These are phyloP conservation scores for Cantharis rufa DNA, from an alignment of 2,888 invertebrate genomes.

Conservation along the genomic window DNA sequence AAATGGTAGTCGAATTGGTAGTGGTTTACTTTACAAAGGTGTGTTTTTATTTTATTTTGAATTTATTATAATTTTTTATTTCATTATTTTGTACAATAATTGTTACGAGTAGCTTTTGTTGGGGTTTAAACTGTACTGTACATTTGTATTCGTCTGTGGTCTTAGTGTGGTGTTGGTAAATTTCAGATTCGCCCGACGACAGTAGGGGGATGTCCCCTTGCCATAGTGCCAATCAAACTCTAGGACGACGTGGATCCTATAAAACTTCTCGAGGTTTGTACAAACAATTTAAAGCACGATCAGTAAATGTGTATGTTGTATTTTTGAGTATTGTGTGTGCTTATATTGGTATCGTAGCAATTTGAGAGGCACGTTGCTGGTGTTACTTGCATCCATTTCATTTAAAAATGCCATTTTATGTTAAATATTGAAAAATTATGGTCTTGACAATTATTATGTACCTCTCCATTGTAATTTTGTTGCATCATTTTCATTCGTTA, in stretches of 20 bases:
- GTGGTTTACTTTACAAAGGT: conserved; percentile 73
- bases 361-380: conserved; percentile 31
- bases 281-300: conserved; percentile 7
- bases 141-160: background rate
- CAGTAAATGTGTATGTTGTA: conserved; percentile 6
- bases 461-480: background rate
- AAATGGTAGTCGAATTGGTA: conserved; percentile 67
- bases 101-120: conserved; percentile 15
- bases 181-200: conserved; percentile 74
- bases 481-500: background rate
- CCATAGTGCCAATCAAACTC: conserved; percentile 65
- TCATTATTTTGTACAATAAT: background rate
- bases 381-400: conserved; percentile 44
- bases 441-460: background rate
- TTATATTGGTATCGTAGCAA: conserved; percentile 25
- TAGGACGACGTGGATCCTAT: conserved; percentile 83
- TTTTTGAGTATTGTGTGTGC: conserved; percentile 24
- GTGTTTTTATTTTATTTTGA: conserved; percentile 49
- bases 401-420: conserved; percentile 39
- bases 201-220: conserved; percentile 76
- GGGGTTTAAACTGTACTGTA: conserved; percentile 23
- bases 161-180: conserved; percentile 39
- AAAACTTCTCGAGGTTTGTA: conserved; percentile 80
- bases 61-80: background rate
- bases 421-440: conserved; percentile 4